Base-by-base conservation (phyloP, 2,113 vertebrate species). In the Eublepharis macularius region DNA sequence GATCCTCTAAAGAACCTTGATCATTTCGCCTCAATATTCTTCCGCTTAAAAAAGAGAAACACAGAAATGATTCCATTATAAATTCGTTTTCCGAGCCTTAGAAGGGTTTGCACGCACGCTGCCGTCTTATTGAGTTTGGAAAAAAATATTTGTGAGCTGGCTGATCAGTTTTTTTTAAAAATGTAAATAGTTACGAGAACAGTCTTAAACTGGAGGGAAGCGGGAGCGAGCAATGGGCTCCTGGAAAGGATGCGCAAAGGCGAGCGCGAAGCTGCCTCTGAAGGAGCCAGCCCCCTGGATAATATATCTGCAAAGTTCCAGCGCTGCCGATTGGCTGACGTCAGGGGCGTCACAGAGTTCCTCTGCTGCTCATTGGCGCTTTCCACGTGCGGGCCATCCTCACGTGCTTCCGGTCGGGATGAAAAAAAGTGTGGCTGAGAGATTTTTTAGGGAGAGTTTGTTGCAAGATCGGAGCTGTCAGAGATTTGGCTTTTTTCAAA, bases 331-430 rank as follows among this genome's bases (percentile, higher is more conserved):
- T 98, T 98, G 98, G 98, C 51, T 90, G 79, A 47, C 92, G 89
- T 91, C 89, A 84, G 82, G 86, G 89, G 92, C 95, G 97, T 97
- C 97, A 96, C 94, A 90, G 87, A 92, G 91, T 90, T 86, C 91
- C 83, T 76, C 24, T 34, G 77, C 65, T 19, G 21, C 77, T 51
- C 83, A 98, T 99, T 98, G 98, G 98, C 81, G 90, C 81, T 87
- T 86, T 83, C 96, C 97, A 95, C 97, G 96, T 96, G 97, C 97
- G 97, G 94, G 91, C 87, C 94, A 92, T 89, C 94, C 96, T 97
- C 97, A 98, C 97, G 97, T 97, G 98, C 97, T 98, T 98, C 98
- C 97, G 97, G 97, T 95, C 91, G 95, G 94, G 94, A 96, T 96
- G 96, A 93, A 93, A 92, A 91, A 96, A 95, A 95, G 95, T 93